Conservation (phyloP, 1,140 invertebrate genomes). For the Ylistrum balloti region DNA sequence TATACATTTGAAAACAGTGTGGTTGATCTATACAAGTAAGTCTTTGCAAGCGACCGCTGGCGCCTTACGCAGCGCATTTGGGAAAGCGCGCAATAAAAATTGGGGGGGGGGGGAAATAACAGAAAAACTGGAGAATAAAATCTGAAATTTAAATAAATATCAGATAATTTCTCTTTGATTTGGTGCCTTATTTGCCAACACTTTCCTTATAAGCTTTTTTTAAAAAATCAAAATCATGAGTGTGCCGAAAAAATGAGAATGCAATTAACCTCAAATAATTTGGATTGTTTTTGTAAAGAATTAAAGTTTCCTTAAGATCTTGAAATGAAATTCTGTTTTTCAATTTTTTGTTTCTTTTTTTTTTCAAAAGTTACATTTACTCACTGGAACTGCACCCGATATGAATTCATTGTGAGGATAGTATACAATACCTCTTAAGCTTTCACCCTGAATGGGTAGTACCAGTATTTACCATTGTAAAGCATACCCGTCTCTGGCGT, state of each 20-base stretch:
- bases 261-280: too few relatives aligned
- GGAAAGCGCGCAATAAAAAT: not conserved
- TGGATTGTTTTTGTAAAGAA: too few relatives aligned
- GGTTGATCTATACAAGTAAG: not conserved
- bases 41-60: conserved; percentile 31
- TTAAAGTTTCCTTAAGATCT: too few relatives aligned
- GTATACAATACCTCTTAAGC: conserved; percentile 15
- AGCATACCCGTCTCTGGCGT: conserved; percentile 36
- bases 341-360: not conserved
- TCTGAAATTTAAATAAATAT: conserved; percentile 24
- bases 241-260: not conserved
- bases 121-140: not conserved
- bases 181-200: not conserved
- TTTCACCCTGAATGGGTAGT: conserved; percentile 22
- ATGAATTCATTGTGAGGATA: not conserved
- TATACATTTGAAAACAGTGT: conserved; percentile 19
- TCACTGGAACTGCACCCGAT: not conserved
- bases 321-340: too few relatives aligned
- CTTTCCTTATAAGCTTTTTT: not conserved
- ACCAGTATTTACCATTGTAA: conserved; percentile 39
- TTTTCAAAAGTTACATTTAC: not conserved
- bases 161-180: conserved; percentile 22
- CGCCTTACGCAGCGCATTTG: not conserved
- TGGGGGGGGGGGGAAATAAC: not conserved
- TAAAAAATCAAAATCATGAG: too few relatives aligned